Evolutionary conservation across 2,113 vertebrate species (phyloP).

Genomic region (Dissostichus mawsoni): DNA sequence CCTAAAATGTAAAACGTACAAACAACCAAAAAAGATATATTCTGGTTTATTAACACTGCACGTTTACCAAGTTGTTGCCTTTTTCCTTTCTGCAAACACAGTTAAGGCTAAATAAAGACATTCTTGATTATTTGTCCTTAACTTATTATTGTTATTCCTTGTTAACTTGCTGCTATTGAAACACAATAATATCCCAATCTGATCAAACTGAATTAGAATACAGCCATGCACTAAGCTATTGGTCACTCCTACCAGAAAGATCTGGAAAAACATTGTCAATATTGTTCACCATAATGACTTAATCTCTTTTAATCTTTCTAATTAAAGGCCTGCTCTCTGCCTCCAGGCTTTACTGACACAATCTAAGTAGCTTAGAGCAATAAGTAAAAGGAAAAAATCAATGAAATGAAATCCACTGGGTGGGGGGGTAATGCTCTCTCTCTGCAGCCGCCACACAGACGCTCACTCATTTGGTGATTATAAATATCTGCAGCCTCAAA

Average conservation of each 20-base stretch:
- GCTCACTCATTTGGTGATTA: constrained; percentile 20
- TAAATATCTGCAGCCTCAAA: constrained; percentile 28
- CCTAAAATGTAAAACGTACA: neutral
- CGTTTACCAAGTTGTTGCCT: neutral
- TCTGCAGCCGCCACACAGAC: neutral
- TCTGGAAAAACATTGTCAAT: neutral
- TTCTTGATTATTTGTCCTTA: too few species aligned
- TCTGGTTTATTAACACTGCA: neutral
- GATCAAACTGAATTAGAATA: neutral
- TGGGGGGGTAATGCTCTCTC: neutral
- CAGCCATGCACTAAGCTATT: neutral
- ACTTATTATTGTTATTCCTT: too few species aligned
- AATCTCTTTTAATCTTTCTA: neutral
- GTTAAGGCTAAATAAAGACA: neutral
- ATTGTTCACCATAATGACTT: neutral
- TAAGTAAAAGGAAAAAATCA: constrained; percentile 12
- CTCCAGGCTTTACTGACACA: neutral
- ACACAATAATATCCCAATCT: too few species aligned
- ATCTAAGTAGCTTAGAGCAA: neutral
- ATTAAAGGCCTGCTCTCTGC: neutral
- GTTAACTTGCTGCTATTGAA: too few species aligned
- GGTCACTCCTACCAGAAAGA: neutral
- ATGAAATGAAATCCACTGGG: neutral
- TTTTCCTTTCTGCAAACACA: too few species aligned
- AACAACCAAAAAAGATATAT: neutral